A percentile compares a stretch with the other conserved stretches of the same genome.
These are phyloP conservation scores for Dioctria linearis DNA, from an alignment of 2,888 invertebrate species.

Conservation along the genomic window DNA sequence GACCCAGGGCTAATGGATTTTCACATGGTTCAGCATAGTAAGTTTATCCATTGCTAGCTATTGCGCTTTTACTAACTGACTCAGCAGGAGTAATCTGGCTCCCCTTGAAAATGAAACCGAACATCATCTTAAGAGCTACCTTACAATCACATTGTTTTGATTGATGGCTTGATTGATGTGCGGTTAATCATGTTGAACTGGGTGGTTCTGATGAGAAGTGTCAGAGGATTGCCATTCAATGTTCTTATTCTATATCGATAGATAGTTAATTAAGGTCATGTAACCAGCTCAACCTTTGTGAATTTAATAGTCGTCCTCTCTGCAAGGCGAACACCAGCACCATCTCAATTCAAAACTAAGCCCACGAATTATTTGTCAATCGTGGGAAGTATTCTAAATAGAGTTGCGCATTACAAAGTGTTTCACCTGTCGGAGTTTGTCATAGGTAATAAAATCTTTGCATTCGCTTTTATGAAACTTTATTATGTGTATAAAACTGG, in stretches of 20 bases:
- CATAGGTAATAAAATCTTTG: constrained; percentile 3
- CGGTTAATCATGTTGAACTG: background rate
- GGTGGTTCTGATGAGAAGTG: background rate
- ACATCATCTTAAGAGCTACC: background rate
- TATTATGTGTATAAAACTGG: background rate
- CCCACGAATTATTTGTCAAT: constrained; percentile 30
- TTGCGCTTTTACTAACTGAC: background rate
- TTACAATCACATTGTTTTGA: constrained; percentile 12
- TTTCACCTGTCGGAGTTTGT: constrained; percentile 14
- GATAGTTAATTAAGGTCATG: background rate
- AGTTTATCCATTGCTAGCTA: no score
- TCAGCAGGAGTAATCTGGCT: background rate
- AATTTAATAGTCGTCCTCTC: no score
- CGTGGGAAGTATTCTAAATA: background rate
- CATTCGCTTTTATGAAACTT: background rate
- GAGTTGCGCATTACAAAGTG: background rate
- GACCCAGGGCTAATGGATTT: background rate
- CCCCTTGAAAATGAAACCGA: background rate
- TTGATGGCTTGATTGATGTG: constrained; percentile 33
- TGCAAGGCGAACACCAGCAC: background rate
- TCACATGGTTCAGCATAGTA: background rate
- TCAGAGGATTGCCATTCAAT: background rate
- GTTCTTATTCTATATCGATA: background rate
- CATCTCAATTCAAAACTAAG: background rate
- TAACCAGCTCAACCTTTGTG: background rate